These are phyloP conservation scores for Atopsyche davidsoni DNA, from an alignment of 1,140 invertebrate genomes.

Conservation along the genomic window DNA sequence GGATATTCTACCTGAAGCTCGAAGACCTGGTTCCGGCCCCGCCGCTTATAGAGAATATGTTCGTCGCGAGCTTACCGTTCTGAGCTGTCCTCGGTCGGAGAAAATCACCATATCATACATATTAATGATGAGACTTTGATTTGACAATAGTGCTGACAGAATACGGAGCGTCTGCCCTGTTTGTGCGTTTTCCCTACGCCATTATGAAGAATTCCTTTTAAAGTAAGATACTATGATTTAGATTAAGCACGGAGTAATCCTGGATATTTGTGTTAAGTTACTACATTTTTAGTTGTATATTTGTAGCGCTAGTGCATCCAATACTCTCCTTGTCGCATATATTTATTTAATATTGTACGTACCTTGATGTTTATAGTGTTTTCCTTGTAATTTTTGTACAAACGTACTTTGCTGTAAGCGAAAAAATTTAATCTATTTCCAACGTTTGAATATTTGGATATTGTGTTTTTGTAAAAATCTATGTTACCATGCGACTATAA, in stretches of 20 bases:
- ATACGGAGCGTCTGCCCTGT: neutral
- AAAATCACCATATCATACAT: slow-evolving; percentile 19
- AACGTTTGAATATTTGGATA: no score
- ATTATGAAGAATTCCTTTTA: neutral
- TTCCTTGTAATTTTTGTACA: no score
- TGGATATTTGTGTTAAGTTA: slow-evolving; percentile 3
- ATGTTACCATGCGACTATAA: slow-evolving; percentile 30
- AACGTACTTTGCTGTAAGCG: no score
- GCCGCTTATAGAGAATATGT: slow-evolving; percentile 90
- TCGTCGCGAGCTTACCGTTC: slow-evolving; percentile 88
- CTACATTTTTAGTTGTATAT: no score
- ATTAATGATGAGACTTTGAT: slow-evolving; percentile 16
- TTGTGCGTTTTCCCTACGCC: neutral
- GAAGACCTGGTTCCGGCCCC: slow-evolving; percentile 89
- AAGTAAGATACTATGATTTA: slow-evolving; percentile 6
- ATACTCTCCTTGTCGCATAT: no score
- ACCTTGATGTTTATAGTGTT: no score
- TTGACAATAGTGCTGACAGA: slow-evolving; percentile 20
- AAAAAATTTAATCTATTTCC: neutral
- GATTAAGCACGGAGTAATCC: neutral
- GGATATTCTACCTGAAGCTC: slow-evolving; percentile 90
- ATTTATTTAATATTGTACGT: no score
- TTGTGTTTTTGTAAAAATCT: no score
- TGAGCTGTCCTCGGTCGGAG: slow-evolving; percentile 48
- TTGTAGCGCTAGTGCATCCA: no score